Evolutionary conservation across 2,888 invertebrate genomes (phyloP), one percentile per base, ranked within the genome.

Genomic region (Caenorhabditis becei): DNA sequence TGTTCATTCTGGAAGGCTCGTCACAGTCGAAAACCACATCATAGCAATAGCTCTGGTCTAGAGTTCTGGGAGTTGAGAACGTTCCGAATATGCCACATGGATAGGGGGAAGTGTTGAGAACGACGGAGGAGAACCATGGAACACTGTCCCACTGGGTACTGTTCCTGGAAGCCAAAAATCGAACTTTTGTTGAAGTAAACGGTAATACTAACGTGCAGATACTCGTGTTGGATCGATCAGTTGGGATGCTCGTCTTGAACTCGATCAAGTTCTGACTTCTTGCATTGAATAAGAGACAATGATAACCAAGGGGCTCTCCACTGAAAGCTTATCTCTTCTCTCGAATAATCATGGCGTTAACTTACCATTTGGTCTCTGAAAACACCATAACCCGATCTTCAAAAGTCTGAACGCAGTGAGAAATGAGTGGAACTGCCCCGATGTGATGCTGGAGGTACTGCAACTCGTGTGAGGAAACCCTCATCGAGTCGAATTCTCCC

Each of bases 201-300:
- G 41, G 16, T n/a, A 14, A 54, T 11, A 47, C 80, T 69, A 14
- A 85, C 85, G 63, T 62, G 83, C 85, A 86, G 24, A 72, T 61
- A 8, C 77, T 71, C 2, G 77, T 58, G 54, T 84, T 83, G 24
- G 82, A 80, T 4, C 47, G 53, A 5, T 85, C 84, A 5, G 71
- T 66, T 16, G 86, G 83, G 8, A 81, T 65, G 0, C 86, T 87
- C 37, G 88, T 88, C 54, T 84, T 83, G 80, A 86, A 88, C 59
- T 88, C 88, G 32, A 88, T 79, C 14, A 88, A 65, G 37, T 86
- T 88, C 23, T 86, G 83, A 65, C 86, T 86, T n/a, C 88, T 62
- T 0, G 86, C 75, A 18, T 84, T 83, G 74, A 88, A 88, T 72
- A 87, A 80, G 4, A 88, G 80, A 65, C 88, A 88, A 61, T 88